phyloP scores from a whole-genome alignment of 1,140 invertebrate species.

The Nephotettix cincticeps region DNA sequence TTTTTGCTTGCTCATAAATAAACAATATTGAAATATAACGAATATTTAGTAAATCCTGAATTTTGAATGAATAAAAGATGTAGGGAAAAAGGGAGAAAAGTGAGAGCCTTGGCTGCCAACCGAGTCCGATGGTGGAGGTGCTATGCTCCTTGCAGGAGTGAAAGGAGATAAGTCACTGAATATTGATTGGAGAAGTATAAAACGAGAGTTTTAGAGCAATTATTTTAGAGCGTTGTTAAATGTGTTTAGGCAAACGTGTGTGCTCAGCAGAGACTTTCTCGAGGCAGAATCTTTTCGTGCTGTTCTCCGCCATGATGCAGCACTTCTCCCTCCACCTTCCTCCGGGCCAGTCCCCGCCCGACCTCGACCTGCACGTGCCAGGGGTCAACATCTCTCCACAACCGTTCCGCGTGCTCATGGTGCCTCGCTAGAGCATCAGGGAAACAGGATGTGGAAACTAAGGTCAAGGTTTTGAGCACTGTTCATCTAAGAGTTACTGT shows the following conservation, averaged over 20 bases:
- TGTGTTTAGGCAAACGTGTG: constrained; percentile 59
- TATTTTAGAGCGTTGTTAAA: neutral
- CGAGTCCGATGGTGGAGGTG: too few relatives aligned
- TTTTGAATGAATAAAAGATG: neutral
- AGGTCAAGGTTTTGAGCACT: too few relatives aligned
- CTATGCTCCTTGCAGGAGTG: neutral
- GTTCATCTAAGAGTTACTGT: too few relatives aligned
- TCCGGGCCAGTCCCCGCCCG: neutral
- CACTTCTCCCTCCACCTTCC: constrained; percentile 50
- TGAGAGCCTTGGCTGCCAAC: too few relatives aligned
- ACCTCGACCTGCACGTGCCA: neutral
- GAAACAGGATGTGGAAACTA: too few relatives aligned
- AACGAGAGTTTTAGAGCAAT: neutral
- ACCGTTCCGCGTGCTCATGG: neutral
- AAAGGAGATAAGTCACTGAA: neutral
- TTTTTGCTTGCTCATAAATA: neutral
- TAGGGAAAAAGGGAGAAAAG: neutral
- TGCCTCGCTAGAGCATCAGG: too few relatives aligned
- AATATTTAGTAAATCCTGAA: neutral
- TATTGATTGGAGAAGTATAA: neutral
- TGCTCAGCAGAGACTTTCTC: constrained; percentile 75
- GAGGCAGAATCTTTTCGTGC: constrained; percentile 63
- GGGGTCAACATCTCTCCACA: neutral
- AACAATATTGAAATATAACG: neutral
- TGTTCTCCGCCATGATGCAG: constrained; percentile 63